Evolutionary conservation across 2,797 vertebrate genomes (phyloP).

Genomic region (Pangasius krempfi): DNA sequence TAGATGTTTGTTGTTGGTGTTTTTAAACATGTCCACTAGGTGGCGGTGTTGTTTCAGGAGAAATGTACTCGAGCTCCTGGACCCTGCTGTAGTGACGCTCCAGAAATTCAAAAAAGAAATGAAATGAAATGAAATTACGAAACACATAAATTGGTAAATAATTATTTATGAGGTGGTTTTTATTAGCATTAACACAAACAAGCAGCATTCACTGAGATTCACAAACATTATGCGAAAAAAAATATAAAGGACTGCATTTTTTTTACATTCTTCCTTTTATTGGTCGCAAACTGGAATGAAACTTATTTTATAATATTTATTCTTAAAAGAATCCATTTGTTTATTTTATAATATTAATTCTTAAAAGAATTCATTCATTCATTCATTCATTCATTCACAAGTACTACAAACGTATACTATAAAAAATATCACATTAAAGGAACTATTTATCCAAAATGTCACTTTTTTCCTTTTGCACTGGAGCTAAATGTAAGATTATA

Average conservation of each 20-base stretch:
- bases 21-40: background rate
- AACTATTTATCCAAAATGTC: background rate
- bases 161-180: background rate
- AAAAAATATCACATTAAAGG: slow-evolving; percentile 10
- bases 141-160: background rate
- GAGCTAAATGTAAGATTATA: background rate
- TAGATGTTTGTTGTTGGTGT: background rate
- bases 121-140: background rate
- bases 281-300: background rate
- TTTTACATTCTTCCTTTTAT: background rate
- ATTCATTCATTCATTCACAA: background rate
- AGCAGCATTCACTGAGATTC: background rate
- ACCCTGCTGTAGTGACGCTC: background rate
- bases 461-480: too few species aligned
- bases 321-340: background rate
- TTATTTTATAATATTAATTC: background rate
- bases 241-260: background rate
- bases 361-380: background rate
- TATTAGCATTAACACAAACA: background rate
- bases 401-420: background rate
- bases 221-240: background rate
- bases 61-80: background rate
- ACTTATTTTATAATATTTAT: background rate
- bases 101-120: background rate
- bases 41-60: background rate